Evolutionary conservation across 2,888 invertebrate genomes (phyloP).

Genomic region (Tryphoninae sp.): DNA sequence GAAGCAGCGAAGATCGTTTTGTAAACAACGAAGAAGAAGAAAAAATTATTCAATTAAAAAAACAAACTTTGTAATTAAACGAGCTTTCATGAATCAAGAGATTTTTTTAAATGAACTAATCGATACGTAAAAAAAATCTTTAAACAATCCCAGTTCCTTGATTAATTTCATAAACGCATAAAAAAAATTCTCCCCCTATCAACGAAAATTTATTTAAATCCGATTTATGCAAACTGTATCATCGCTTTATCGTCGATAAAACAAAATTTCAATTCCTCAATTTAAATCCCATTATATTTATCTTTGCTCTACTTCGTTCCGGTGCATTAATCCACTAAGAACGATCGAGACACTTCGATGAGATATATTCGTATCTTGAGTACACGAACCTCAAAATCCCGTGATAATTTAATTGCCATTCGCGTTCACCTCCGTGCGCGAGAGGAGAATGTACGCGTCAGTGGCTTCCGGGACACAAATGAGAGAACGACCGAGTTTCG

Average conservation of each 20-base stretch:
- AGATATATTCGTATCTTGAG: conserved; percentile 38
- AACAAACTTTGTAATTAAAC: conserved; percentile 15
- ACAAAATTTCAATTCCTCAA: background rate
- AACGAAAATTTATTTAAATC: too few species aligned
- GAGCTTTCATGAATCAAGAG: background rate
- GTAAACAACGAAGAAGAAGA: conserved; percentile 1
- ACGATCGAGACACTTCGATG: conserved; percentile 37
- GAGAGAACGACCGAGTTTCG: background rate
- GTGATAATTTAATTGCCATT: conserved; percentile 63
- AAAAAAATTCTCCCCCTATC: background rate
- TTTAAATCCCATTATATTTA: conserved; percentile 6
- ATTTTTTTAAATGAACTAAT: background rate
- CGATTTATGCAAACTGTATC: background rate
- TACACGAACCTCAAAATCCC: conserved; percentile 38
- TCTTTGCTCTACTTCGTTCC: conserved; percentile 12
- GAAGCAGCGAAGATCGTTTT: background rate
- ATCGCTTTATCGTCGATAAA: background rate
- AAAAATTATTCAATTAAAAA: conserved; percentile 21
- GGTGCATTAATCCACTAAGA: conserved; percentile 28
- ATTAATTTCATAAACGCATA: too few species aligned
- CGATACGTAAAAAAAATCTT: background rate
- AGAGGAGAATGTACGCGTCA: conserved; percentile 34
- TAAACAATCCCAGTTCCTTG: background rate
- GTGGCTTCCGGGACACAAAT: conserved; percentile 8
- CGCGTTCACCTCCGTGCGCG: conserved; percentile 20